Evolutionary conservation across 2,888 invertebrate species (phyloP).

Genomic region (Drosophila formosana): DNA sequence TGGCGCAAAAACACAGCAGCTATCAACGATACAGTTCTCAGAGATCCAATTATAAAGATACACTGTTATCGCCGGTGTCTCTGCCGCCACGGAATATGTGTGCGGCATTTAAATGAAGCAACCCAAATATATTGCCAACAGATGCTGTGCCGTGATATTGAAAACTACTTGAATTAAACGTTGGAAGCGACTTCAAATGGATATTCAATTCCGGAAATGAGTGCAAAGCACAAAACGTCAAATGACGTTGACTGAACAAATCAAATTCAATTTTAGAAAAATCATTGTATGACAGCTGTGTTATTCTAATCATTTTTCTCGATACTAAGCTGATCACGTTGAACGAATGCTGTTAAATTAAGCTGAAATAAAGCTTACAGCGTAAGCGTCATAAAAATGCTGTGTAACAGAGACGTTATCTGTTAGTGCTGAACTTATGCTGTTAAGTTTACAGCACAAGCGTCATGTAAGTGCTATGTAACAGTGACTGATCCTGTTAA

Average conservation of each 20-base stretch:
- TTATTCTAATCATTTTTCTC: no score
- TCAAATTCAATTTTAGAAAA: not conserved
- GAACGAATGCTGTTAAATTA: no score
- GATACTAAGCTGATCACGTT: no score
- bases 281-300: not conserved
- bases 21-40: constrained; percentile 43
- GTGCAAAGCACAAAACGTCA: not conserved
- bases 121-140: constrained; percentile 38
- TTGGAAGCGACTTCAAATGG: constrained; percentile 22
- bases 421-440: no score
- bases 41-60: constrained; percentile 75
- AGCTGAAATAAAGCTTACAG: no score
- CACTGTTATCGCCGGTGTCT: constrained; percentile 43
- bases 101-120: constrained; percentile 55
- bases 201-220: constrained; percentile 24
- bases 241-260: not conserved
- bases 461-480: no score
- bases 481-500: no score
- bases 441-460: no score
- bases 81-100: constrained; percentile 38
- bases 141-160: constrained; percentile 23
- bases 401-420: no score
- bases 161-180: constrained; percentile 21
- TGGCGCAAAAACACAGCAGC: constrained; percentile 6
- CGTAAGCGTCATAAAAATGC: no score